Evolutionary conservation across 2,888 invertebrate species (phyloP).

Genomic region (Trachelus tabidus): DNA sequence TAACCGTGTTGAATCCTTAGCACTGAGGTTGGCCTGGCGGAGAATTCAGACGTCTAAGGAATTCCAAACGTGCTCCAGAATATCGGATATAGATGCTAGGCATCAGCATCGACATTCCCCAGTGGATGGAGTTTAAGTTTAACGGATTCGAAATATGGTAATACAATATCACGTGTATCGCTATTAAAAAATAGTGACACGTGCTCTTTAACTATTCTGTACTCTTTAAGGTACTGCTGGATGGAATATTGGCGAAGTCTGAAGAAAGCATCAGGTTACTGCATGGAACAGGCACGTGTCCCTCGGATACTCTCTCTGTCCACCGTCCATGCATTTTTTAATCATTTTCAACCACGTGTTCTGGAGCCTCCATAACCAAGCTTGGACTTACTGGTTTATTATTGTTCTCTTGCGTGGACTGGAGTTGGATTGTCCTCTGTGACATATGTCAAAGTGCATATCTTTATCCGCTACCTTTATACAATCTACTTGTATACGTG

Average conservation of each 20-base stretch:
- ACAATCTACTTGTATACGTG: background rate
- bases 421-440: background rate
- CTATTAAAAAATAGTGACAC: too few relatives aligned
- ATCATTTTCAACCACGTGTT: too few relatives aligned
- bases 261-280: background rate
- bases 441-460: background rate
- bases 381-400: background rate
- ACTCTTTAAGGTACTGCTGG: too few relatives aligned
- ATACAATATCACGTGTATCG: too few relatives aligned
- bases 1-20: background rate
- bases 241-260: background rate
- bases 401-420: background rate
- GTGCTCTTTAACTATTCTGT: too few relatives aligned
- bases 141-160: too few relatives aligned
- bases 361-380: too few relatives aligned
- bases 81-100: too few relatives aligned
- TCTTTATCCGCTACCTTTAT: background rate
- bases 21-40: background rate
- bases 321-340: background rate
- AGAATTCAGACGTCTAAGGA: background rate
- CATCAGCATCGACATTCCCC: too few relatives aligned
- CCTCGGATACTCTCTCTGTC: background rate
- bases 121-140: too few relatives aligned
- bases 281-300: background rate
- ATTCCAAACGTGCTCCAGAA: too few relatives aligned